Conservation (phyloP, 2,113 vertebrate species). For the Charadrius vociferus region DNA sequence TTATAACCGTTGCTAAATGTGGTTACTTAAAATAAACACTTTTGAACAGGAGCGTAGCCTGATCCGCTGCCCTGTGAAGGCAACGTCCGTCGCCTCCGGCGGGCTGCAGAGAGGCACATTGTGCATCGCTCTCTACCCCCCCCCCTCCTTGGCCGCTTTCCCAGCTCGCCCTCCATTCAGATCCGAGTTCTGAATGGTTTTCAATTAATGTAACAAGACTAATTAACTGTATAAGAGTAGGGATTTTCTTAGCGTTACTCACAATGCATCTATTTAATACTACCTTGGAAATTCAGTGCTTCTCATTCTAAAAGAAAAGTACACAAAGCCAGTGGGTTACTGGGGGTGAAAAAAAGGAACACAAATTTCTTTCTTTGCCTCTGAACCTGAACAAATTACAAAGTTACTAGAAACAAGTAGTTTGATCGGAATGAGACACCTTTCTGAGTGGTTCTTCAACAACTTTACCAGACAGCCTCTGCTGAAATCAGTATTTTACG, state of each 20-base stretch:
- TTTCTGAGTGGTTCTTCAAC: background rate
- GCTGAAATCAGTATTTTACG: background rate
- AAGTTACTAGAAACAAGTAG: background rate
- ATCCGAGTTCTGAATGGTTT: slow-evolving; percentile 21
- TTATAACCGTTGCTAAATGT: background rate
- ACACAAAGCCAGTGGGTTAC: background rate
- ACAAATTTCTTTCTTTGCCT: background rate
- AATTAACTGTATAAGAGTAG: slow-evolving; percentile 53
- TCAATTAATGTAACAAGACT: slow-evolving; percentile 58
- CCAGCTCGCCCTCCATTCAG: background rate
- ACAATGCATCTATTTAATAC: slow-evolving; percentile 14
- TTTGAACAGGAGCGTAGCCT: accelerated
- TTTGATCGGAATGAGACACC: background rate
- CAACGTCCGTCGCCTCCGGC: background rate
- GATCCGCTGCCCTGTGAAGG: background rate
- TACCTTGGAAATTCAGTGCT: slow-evolving; percentile 13
- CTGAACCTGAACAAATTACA: slow-evolving; percentile 32
- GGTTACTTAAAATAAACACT: background rate
- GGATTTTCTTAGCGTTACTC: background rate
- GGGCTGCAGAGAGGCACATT: background rate
- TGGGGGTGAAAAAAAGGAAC: background rate
- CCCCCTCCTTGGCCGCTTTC: background rate
- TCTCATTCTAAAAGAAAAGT: background rate
- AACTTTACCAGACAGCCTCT: background rate
- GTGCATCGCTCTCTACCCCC: background rate